A percentile compares a stretch with the other conserved stretches of the same genome.
phyloP scores from a whole-genome alignment of 2,888 invertebrate species.

The Magallana nippona region DNA sequence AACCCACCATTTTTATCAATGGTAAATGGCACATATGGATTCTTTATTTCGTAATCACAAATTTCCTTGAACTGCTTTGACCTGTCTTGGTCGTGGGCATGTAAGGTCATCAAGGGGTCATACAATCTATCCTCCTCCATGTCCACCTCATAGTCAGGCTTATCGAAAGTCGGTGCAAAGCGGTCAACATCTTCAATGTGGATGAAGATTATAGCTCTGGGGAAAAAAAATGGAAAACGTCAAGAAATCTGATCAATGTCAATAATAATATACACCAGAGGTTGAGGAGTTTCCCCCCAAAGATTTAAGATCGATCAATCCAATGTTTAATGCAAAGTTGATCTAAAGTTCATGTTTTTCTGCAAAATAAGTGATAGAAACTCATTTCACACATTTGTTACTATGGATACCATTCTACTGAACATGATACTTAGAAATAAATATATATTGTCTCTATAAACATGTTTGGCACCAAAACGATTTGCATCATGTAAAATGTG shows the following conservation, averaged over 20 bases:
- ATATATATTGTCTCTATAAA: no score
- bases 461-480: no score
- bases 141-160: slow-evolving; percentile 93
- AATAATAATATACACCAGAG: no score
- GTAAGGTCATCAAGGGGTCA: slow-evolving; percentile 93
- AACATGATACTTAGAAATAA: no score
- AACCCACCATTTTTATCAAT: slow-evolving; percentile 92
- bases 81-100: slow-evolving; percentile 95
- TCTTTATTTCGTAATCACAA: slow-evolving; percentile 97
- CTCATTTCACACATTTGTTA: no score
- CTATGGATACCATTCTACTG: no score
- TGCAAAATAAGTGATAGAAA: no score
- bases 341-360: no score
- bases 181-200: slow-evolving; percentile 98
- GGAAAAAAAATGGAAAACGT: slow-evolving; percentile 32
- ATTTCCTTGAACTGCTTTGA: slow-evolving; percentile 97
- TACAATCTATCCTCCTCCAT: slow-evolving; percentile 89
- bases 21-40: slow-evolving; percentile 92
- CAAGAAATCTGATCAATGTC: background rate
- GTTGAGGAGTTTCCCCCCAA: no score
- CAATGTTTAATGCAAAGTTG: no score
- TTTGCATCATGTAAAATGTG: no score
- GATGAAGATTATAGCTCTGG: slow-evolving; percentile 94
- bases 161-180: slow-evolving; percentile 94
- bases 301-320: no score